A percentile compares a stretch with the other conserved stretches of the same genome.
phyloP scores from a whole-genome alignment of 2,888 invertebrate species.

The Mactromeris polynyma region DNA sequence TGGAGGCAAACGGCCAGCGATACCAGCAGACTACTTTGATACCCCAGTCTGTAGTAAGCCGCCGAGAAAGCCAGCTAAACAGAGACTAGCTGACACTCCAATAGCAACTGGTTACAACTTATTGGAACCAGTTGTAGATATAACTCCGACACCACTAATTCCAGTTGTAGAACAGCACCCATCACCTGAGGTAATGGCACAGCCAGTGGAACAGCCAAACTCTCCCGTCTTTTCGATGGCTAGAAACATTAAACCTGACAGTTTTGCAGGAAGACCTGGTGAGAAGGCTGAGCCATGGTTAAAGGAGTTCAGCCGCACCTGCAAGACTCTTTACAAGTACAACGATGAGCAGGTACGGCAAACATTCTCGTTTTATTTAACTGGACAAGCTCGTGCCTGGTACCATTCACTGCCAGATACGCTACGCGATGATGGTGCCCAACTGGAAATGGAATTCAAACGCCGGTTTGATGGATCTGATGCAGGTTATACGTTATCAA shows the following conservation, averaged over 20 bases:
- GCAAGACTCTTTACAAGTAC: conserved; percentile 18
- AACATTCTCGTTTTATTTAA: conserved; percentile 31
- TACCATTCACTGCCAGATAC: conserved; percentile 21
- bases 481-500: neutral
- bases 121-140: neutral
- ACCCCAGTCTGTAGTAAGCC: neutral
- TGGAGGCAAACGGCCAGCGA: neutral
- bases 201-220: neutral
- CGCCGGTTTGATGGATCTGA: neutral
- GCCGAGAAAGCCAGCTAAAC: neutral
- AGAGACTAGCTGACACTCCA: neutral
- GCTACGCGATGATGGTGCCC: neutral
- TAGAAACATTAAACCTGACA: neutral
- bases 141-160: neutral
- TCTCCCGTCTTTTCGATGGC: neutral
- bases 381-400: conserved; percentile 42
- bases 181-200: no score
- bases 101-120: neutral
- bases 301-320: neutral
- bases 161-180: neutral
- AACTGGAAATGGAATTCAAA: neutral
- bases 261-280: conserved; percentile 21
- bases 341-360: neutral
- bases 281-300: conserved; percentile 18
- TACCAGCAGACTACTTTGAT: neutral